Evolutionary conservation across 2,888 invertebrate genomes (phyloP), one percentile per base, ranked within the genome.

Genomic region (Hesperia comma): DNA sequence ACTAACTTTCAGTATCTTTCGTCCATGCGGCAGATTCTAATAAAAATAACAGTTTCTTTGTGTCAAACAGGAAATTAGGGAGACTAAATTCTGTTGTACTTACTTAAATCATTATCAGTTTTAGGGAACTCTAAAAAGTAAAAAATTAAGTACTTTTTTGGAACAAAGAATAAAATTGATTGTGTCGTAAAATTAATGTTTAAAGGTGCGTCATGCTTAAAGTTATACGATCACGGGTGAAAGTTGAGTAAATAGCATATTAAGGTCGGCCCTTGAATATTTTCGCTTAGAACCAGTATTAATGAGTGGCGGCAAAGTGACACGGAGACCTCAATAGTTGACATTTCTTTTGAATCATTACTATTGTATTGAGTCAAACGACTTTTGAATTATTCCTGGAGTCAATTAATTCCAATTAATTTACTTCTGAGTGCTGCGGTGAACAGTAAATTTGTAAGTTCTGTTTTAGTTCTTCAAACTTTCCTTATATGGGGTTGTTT

Each of bases 241-340:
- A 67, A 67, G 67, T 67, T 56, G 33, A 56, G 46, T 37, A 61
- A 61, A 56, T 46, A 61, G 40, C 7, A 37, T 55, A 61, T 67
- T 67, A 61, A 61, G 55, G 61, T 61, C 56, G 56, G 55, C 67
- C 67, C 61, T 67, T 67, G 61, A 67, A 61, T 61, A 56, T 61
- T 61, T 66, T 67, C 55, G 61, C 49, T 56, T 67, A 67, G 55
- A 61, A 61, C 46, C 67, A 12, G 66, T 55, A 46, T 41, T 67
- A 61, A 61, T 56, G 61, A 67, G 49, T 41, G 49, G 32, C 60
- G 43, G 60, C 33, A 33, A 66, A 54, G 46, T 55, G 40, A 61
- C 67, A 61, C 67, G 32, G 19, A 61, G 46, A 56, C 67, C 67
- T 41, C 67, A 61, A 67, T 67, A 46, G 51, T 32, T 17, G 54